Conservation (phyloP, 2,113 vertebrate genomes). For the Epinephelus fuscoguttatus region DNA sequence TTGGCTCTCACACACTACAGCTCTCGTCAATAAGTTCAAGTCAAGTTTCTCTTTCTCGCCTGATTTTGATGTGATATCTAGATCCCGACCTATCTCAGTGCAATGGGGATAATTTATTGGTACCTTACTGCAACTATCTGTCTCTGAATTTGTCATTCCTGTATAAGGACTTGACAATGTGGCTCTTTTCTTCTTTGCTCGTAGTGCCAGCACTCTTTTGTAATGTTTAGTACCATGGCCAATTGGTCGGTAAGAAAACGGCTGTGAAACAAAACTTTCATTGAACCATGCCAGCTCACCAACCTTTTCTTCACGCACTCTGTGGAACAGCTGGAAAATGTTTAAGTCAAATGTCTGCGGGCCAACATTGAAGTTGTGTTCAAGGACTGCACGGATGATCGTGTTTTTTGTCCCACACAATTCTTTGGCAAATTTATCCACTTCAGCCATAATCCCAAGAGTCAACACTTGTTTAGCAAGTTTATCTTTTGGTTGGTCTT, state of each 20-base stretch:
- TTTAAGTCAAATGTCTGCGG: background rate
- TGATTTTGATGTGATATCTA: constrained; percentile 25
- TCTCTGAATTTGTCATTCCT: too few relatives aligned
- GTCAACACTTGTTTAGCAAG: background rate
- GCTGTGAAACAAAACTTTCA: constrained; percentile 18
- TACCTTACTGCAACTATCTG: too few relatives aligned
- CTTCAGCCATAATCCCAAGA: background rate
- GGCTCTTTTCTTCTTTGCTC: constrained; percentile 18
- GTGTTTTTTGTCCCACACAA: constrained; percentile 10
- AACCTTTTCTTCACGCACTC: fast-evolving
- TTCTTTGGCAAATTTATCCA: constrained; percentile 5
- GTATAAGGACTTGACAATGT: background rate
- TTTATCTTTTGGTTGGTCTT: constrained; percentile 16
- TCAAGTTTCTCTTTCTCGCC: constrained; percentile 9
- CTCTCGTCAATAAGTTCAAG: constrained; percentile 27
- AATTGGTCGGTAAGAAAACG: background rate
- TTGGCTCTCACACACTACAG: background rate
- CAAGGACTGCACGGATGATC: constrained; percentile 10
- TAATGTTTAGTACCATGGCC: fast-evolving
- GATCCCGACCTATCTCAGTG: constrained; percentile 15
- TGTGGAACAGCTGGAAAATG: fast-evolving
- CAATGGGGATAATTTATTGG: background rate
- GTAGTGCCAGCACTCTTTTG: constrained; percentile 20
- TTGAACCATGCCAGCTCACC: background rate
- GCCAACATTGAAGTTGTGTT: constrained; percentile 45